Base-by-base conservation (phyloP, 2,888 invertebrate genomes). In the Elaeidobius kamerunicus region DNA sequence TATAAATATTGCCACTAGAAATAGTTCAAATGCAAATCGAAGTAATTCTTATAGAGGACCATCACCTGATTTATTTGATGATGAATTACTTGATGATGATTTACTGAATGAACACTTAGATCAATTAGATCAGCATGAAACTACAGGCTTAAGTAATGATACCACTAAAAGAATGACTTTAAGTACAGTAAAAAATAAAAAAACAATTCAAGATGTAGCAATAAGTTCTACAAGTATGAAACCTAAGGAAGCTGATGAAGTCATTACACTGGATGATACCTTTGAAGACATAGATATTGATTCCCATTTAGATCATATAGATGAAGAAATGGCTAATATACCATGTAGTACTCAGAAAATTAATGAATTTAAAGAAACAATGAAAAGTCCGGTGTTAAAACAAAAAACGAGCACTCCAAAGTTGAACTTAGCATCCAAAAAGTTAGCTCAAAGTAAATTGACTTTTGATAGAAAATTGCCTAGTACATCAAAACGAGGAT, bases 241-340 rank as follows among this genome's bases (percentile, higher is more conserved):
- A 18, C 3, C 4, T 9, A 38, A 30, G 6, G 16, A 41, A 14
- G 28, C 51, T 17, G 47, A 52, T 27, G 56, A 38, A 41, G 28
- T 56, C 3, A 50, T 56, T 43, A 19, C 40, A 28, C 36, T 53
- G 23, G 67, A 71, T 55, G 66, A 66, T 41, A 52, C 70, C 12
- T 67, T 72, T 59, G 63, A 66, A 39, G 62, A 66, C 60, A 60
- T 69, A 23, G 67, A 71, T 51, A 61, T 68, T 23, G 67, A 68
- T 38, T 59, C 60, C 11, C 62, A 67, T 57, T 61, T 65, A 38
- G 63, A 66, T 52, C 19, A 63, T 46, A 57, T 64, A 18, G 55
- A 55, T 46, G 39, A 45, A 5, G 52, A 55, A 40, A 55, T 57
- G 57, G 34, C 46, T 3, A 35, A 52, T 15, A 16, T 49, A 18